A percentile compares a stretch with the other conserved stretches of the same genome.
These are phyloP conservation scores for Loxodonta africana DNA, from an alignment of 2,113 vertebrate genomes.

Conservation along the genomic window DNA sequence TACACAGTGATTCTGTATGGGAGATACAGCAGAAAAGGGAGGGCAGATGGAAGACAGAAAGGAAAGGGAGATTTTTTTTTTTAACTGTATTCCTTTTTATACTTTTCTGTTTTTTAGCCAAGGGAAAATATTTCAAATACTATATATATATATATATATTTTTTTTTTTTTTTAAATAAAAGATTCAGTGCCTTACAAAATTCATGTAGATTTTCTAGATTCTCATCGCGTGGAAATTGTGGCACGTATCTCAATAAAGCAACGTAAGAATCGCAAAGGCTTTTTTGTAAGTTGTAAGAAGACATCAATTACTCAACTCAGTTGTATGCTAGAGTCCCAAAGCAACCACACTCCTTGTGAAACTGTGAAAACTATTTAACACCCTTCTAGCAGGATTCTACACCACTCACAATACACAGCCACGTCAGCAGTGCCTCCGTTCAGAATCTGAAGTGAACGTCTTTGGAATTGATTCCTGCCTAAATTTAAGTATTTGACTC, in stretches of 20 bases:
- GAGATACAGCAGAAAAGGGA: neutral
- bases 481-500: neutral
- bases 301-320: constrained; percentile 73
- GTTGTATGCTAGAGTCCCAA: constrained; percentile 60
- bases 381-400: constrained; percentile 76
- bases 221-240: constrained; percentile 46
- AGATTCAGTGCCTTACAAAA: constrained; percentile 24
- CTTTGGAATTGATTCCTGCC: constrained; percentile 54
- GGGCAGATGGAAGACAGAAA: constrained; percentile 4
- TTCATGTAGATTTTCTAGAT: constrained; percentile 21
- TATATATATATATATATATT: neutral
- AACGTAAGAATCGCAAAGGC: constrained; percentile 67
- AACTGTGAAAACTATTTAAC: constrained; percentile 81
- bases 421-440: constrained; percentile 20
- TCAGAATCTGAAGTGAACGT: constrained; percentile 52
- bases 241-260: constrained; percentile 56
- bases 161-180: constrained; percentile 44
- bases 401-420: constrained; percentile 18
- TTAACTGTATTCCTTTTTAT: neutral
- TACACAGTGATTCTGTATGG: neutral
- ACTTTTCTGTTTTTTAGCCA: neutral
- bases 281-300: constrained; percentile 69
- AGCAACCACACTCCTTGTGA: constrained; percentile 62
- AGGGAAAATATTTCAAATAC: neutral
- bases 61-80: neutral